Base-by-base conservation (phyloP, 2,797 vertebrate genomes). In the Melopsittacus undulatus region DNA sequence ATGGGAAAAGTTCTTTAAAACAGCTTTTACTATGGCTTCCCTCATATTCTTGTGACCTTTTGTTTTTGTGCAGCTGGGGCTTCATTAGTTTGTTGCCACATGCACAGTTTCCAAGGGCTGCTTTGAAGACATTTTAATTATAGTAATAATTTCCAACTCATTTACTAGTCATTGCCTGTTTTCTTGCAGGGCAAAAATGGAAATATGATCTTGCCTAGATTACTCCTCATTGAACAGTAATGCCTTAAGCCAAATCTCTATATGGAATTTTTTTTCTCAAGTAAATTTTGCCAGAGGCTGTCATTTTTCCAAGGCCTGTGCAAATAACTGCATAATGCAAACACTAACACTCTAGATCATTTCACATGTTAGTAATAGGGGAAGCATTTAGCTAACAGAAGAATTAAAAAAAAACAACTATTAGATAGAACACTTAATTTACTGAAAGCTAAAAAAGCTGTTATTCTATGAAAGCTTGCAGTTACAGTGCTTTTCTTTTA, bases 131-230 rank as follows among this genome's bases (percentile, higher is more conserved):
- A 43, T 74, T 89, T 95, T 97, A 97, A 97, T 97, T 97, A 97
- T 96, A 97, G 94, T 94, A 96, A 97, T 97, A 88, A 97, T 97
- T 97, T 97, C 96, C 97, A 97, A 96, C 96, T 96, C 96, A 96
- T 97, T 97, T 97, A 95, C 96, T 93, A 95, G 92, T 96, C 96
- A 92, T 93, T 97, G 94, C 91, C 89, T 95, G 83, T 96, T 94
- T 97, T 96, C 93, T 96, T 96, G 79, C 74, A 92, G 84, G 94
- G 87, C 91, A 95, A 82, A 91, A 91, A 77, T 92, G 84, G 86
- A 96, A 97, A 94, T 83, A 93, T 90, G 92, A 90, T 79, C 94
- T 94, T 88, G 77, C 81, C 85, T 57, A 91, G 94, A 69, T 79
- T 83, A 91, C 82, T 96, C 79, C 79, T 86, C 62, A 74, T 75